phyloP scores from a whole-genome alignment of 1,140 invertebrate species.

The Sycobia sp. region DNA sequence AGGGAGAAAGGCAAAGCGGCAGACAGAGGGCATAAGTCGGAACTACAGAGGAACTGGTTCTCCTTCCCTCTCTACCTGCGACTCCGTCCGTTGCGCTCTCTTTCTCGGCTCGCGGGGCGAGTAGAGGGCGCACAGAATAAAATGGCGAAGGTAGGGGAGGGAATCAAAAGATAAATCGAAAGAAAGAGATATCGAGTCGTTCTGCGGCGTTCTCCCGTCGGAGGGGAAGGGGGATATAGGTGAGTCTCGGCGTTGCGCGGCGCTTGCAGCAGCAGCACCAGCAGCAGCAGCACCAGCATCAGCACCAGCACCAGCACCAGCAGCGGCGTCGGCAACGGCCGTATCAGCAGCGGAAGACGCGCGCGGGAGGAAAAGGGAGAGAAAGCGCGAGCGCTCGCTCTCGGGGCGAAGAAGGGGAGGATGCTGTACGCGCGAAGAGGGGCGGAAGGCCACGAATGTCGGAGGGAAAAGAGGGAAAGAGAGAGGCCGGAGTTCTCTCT shows the following conservation, averaged over 20 bases:
- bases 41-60: slow-evolving; percentile 16
- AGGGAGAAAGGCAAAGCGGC: slow-evolving; percentile 31
- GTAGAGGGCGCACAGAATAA: slow-evolving; percentile 6
- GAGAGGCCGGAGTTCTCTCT: slow-evolving; percentile 31
- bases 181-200: slow-evolving; percentile 37
- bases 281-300: slow-evolving; percentile 45
- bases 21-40: slow-evolving; percentile 26
- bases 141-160: slow-evolving; percentile 35
- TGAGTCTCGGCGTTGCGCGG: slow-evolving; percentile 28
- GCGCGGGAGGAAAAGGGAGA: slow-evolving; percentile 39
- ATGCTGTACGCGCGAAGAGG: slow-evolving; percentile 47
- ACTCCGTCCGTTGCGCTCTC: background rate
- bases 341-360: slow-evolving; percentile 49
- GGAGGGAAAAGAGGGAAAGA: slow-evolving; percentile 59
- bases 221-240: slow-evolving; percentile 34
- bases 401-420: slow-evolving; percentile 47
- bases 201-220: slow-evolving; percentile 4
- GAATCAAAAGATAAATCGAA: slow-evolving; percentile 41
- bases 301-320: no score
- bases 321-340: no score
- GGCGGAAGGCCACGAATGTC: slow-evolving; percentile 56
- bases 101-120: background rate
- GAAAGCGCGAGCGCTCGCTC: slow-evolving; percentile 30
- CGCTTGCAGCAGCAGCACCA: slow-evolving; percentile 40
- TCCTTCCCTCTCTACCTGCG: background rate